phyloP scores from a whole-genome alignment of 2,113 vertebrate genomes.

The Megaceryle maxima region DNA sequence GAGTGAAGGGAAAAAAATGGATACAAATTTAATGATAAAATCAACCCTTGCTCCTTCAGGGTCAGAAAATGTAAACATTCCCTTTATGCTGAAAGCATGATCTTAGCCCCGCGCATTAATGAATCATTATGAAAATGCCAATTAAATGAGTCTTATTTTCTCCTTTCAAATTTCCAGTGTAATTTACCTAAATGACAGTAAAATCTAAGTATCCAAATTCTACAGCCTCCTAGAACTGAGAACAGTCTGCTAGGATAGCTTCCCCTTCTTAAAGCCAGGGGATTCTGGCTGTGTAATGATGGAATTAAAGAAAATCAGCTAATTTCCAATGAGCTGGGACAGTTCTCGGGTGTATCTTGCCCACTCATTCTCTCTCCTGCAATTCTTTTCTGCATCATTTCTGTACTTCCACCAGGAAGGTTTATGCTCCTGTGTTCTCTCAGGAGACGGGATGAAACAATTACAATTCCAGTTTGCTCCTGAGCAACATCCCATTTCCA shows the following conservation, averaged over 20 bases:
- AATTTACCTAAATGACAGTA: background rate
- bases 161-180: background rate
- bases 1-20: constrained; percentile 32
- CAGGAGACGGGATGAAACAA: background rate
- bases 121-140: background rate
- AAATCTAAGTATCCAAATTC: background rate
- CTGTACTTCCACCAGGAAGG: background rate
- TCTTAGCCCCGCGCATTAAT: background rate
- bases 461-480: background rate
- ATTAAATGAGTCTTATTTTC: background rate
- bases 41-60: constrained; percentile 8
- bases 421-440: background rate
- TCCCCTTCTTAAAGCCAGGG: background rate
- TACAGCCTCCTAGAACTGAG: background rate
- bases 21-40: constrained; percentile 45
- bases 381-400: background rate
- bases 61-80: background rate
- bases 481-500: background rate
- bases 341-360: background rate
- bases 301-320: background rate
- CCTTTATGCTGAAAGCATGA: background rate
- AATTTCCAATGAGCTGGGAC: background rate
- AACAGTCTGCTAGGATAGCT: background rate
- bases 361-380: background rate
- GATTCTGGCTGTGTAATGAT: background rate